Evolutionary conservation across 2,888 invertebrate species (phyloP).

Genomic region (Phalangium opilio): DNA sequence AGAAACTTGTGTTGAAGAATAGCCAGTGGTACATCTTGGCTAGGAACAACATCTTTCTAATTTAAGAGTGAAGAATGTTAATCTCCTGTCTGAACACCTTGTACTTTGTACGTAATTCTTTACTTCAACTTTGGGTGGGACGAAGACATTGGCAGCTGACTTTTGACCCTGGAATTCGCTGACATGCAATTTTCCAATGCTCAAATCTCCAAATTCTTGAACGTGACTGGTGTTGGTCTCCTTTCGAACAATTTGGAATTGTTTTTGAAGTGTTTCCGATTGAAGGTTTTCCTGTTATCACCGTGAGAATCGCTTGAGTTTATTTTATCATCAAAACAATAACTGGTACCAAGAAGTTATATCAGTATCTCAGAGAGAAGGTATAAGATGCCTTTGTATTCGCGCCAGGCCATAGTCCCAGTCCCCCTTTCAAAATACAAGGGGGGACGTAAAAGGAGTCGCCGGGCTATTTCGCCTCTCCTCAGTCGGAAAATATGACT

Average conservation of each 20-base stretch:
- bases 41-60: slow-evolving; percentile 30
- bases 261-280: slow-evolving; percentile 37
- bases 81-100: slow-evolving; percentile 25
- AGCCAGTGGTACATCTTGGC: slow-evolving; percentile 32
- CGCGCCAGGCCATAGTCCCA: too few species aligned
- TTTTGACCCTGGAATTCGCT: slow-evolving; percentile 20
- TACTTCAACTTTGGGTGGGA: slow-evolving; percentile 13
- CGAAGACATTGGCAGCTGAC: background rate
- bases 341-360: too few species aligned
- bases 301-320: too few species aligned
- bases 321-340: too few species aligned
- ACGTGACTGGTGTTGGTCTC: slow-evolving; percentile 44
- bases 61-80: too few species aligned
- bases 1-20: slow-evolving; percentile 29
- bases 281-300: slow-evolving; percentile 33
- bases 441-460: background rate
- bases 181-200: slow-evolving; percentile 15
- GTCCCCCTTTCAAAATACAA: too few species aligned
- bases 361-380: too few species aligned
- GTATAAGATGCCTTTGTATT: too few species aligned
- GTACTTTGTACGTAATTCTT: slow-evolving; percentile 23
- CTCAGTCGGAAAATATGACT: too few species aligned
- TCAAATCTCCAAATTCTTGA: slow-evolving; percentile 39
- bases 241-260: slow-evolving; percentile 37
- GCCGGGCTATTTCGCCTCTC: too few species aligned